These are phyloP conservation scores for Celastrina argiolus DNA, from an alignment of 2,888 invertebrate genomes.

Conservation along the genomic window DNA sequence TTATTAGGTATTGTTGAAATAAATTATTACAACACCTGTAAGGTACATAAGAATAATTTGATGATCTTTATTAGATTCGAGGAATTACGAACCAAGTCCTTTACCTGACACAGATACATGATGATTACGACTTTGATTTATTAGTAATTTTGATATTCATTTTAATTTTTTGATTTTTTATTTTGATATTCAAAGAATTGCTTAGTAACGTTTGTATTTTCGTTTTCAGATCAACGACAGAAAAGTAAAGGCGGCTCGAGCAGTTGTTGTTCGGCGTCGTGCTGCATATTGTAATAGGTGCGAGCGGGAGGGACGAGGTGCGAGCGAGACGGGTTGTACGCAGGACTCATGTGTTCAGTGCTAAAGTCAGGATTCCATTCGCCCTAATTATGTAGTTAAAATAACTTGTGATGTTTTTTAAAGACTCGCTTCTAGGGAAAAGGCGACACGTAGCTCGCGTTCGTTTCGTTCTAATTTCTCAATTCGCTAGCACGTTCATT, in stretches of 20 bases:
- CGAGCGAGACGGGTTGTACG: constrained; percentile 49
- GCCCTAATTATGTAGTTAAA: constrained; percentile 39
- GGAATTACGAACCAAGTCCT: too few species aligned
- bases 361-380: constrained; percentile 53
- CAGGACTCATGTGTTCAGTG: constrained; percentile 59
- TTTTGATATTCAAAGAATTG: neutral
- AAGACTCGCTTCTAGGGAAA: constrained; percentile 38
- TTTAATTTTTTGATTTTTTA: too few species aligned
- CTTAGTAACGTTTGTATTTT: constrained; percentile 34
- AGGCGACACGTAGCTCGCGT: constrained; percentile 28
- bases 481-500: constrained; percentile 32
- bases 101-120: too few species aligned
- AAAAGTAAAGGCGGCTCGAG: constrained; percentile 96
- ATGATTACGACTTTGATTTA: too few species aligned
- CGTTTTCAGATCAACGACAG: constrained; percentile 92
- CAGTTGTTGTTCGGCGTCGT: constrained; percentile 95
- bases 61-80: too few species aligned
- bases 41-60: too few species aligned
- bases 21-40: too few species aligned
- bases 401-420: constrained; percentile 58
- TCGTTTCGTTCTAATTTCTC: constrained; percentile 28
- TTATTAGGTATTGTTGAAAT: too few species aligned
- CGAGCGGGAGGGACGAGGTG: constrained; percentile 44
- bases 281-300: constrained; percentile 92
- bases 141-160: neutral